Evolutionary conservation across 2,888 invertebrate genomes (phyloP).

Genomic region (Heteromyza rotundicornis): DNA sequence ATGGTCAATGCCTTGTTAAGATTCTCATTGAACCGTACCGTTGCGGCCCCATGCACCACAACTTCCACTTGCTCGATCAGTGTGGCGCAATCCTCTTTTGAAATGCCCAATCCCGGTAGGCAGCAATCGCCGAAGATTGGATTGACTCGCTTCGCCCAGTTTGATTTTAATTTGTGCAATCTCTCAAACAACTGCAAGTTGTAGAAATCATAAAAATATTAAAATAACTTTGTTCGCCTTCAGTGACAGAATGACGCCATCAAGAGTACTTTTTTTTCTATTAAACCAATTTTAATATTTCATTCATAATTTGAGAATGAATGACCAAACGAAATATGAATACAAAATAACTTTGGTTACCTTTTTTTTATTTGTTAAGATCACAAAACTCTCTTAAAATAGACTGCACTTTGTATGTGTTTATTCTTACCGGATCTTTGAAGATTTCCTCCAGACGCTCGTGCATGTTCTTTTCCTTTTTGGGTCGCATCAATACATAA

Average conservation of each 20-base stretch:
- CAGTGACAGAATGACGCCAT: constrained; percentile 48
- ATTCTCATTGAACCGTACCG: constrained; percentile 75
- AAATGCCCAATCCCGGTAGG: constrained; percentile 65
- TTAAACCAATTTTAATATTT: no score
- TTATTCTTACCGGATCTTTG: constrained; percentile 70
- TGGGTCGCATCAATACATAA: constrained; percentile 66
- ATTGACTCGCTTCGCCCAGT: constrained; percentile 61
- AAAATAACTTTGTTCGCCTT: constrained; percentile 70
- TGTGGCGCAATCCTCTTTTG: constrained; percentile 61
- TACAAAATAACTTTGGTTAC: no score
- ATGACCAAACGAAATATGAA: no score
- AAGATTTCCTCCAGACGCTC: constrained; percentile 73
- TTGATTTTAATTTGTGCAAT: no score
- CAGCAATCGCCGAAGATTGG: constrained; percentile 70
- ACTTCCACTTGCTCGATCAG: constrained; percentile 64
- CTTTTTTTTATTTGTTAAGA: no score
- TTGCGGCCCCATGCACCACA: constrained; percentile 68
- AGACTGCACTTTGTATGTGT: constrained; percentile 70
- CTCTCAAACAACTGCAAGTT: no score
- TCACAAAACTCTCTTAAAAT: constrained; percentile 70
- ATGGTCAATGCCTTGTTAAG: constrained; percentile 75
- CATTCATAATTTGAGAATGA: no score
- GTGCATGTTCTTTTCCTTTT: constrained; percentile 71
- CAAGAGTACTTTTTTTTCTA: no score
- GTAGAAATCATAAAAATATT: no score